These are phyloP conservation scores for Lapara coniferarum DNA, from an alignment of 2,888 invertebrate genomes.

Conservation along the genomic window DNA sequence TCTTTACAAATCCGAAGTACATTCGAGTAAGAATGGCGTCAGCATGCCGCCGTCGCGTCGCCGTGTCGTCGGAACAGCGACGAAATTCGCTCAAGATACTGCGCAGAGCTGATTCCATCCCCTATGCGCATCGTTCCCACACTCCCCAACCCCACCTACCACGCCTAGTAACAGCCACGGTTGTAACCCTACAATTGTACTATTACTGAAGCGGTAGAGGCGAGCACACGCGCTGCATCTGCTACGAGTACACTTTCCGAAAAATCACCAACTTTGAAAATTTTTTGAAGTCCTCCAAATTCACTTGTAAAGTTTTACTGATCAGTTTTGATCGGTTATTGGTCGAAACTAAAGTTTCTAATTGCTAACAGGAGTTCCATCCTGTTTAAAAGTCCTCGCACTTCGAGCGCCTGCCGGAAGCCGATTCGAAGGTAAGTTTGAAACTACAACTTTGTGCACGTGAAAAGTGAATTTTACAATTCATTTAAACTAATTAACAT, in stretches of 20 bases:
- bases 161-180: constrained; percentile 42
- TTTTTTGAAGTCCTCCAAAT: not conserved
- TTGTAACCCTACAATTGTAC: not conserved
- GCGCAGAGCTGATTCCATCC: constrained; percentile 50
- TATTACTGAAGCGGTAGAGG: not conserved
- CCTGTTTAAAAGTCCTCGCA: not conserved
- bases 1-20: not conserved
- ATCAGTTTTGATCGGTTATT: not conserved
- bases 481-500: not conserved
- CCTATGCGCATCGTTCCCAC: constrained; percentile 48
- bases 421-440: not conserved
- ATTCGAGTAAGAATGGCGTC: constrained; percentile 37
- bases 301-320: not conserved
- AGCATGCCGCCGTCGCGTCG: constrained; percentile 54
- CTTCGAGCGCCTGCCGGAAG: not conserved
- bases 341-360: not conserved
- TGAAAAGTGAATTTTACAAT: constrained; percentile 15
- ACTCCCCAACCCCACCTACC: constrained; percentile 41
- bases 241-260: not conserved
- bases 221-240: not conserved
- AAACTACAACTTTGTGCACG: not conserved
- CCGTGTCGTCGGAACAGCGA: constrained; percentile 47
- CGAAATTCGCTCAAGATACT: constrained; percentile 47
- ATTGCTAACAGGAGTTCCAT: not conserved
- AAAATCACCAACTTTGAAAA: not conserved